Percentiles rank a stretch among this genome's conserved stretches.
Evolutionary conservation across 2,113 vertebrate species (phyloP).

Genomic region (Prochilodus magdalenae): DNA sequence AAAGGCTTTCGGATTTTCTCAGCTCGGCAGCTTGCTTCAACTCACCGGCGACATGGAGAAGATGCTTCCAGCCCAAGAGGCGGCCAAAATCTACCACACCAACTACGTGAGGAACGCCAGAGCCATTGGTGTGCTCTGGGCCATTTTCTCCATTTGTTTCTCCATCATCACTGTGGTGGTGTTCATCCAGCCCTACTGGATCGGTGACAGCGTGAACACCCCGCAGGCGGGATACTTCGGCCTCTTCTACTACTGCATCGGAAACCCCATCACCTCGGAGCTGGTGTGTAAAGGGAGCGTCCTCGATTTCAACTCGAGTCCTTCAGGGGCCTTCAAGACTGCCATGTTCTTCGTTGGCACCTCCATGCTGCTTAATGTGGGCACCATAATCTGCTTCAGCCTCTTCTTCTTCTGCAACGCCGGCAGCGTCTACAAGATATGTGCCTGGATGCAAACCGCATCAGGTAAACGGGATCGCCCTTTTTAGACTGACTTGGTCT

Average conservation of each 20-base stretch:
- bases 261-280: constrained; percentile 92
- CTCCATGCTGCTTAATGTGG: constrained; percentile 91
- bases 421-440: constrained; percentile 92
- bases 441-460: constrained; percentile 95
- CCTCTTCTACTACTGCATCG: constrained; percentile 95
- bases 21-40: not conserved
- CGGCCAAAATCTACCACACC: constrained; percentile 95
- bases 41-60: constrained; percentile 75
- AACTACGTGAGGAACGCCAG: constrained; percentile 95
- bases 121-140: constrained; percentile 95
- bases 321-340: constrained; percentile 93
- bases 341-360: constrained; percentile 93
- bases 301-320: constrained; percentile 90
- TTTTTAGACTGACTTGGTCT: too few relatives aligned
- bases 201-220: constrained; percentile 94
- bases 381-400: constrained; percentile 89
- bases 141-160: constrained; percentile 94
- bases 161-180: constrained; percentile 90
- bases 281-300: constrained; percentile 92
- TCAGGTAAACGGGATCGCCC: constrained; percentile 79
- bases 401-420: constrained; percentile 95
- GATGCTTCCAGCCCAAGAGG: constrained; percentile 92
- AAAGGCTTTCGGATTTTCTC: not conserved
- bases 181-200: constrained; percentile 98
- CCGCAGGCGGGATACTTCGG: constrained; percentile 96